Evolutionary conservation across 1,140 invertebrate genomes (phyloP), one percentile per base, ranked within the genome.

Genomic region (Ooceraea biroi): DNA sequence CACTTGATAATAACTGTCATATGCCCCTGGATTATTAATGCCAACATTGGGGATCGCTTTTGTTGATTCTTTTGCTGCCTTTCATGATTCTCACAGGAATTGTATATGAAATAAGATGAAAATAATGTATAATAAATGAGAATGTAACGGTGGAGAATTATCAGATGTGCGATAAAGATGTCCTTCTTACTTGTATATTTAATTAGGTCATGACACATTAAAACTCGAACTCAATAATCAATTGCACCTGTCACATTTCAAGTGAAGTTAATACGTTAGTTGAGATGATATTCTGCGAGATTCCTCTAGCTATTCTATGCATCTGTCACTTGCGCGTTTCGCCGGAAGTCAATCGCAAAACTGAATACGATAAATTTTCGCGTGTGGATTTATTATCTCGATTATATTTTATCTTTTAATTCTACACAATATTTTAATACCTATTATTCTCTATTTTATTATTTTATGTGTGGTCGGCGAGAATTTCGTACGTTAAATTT

Each of bases 171-270:
- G 5, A 41, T 77, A 25, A 44, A 68, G 22, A 3, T 48, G 0
- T 27, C 10, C 4, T 4, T 55, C 36, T 78, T 41, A 44, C 48
- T 46, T 19, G 55, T 78, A 5, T 12, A 69, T 19, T 78, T 57
- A 69, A 78, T 78, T 68, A 41, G 50, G 50, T 78, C 63, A 57
- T 25, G 4, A 11, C 36, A n/a, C 60, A 27, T 55, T 55, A 68
- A 68, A 22, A 78, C 55, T 41, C n/a, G 10, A 12, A 55, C 68
- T 55, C 50, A 69, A 78, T 78, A 78, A 46, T 11, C 63, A 68
- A 78, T 68, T 17, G 63, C 63, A 78, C 55, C 48, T 68, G 63
- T 78, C 76, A 68, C 22, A 19, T 68, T 27, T n/a, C 30, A 27
- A 78, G 41, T 12, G 66, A 55, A 55, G 61, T 3, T 44, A 57